Conservation (phyloP, 2,113 vertebrate species). For the Vulpes vulpes region DNA sequence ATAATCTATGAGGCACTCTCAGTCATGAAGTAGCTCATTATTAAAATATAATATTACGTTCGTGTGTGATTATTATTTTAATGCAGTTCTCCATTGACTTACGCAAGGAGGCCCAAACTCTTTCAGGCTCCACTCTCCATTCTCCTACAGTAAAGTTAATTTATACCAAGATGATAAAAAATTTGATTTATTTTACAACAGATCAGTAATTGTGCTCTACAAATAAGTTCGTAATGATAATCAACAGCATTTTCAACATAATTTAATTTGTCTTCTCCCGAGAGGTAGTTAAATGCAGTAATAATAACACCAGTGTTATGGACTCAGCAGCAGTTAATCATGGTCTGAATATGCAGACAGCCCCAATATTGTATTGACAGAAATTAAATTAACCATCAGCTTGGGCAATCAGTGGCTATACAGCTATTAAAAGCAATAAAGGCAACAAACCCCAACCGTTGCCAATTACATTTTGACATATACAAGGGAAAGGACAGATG, state of each 20-base stretch:
- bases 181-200: conserved; percentile 96
- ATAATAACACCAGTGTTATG: conserved; percentile 93
- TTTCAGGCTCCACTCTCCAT: conserved; percentile 84
- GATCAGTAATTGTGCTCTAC: conserved; percentile 95
- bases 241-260: conserved; percentile 95
- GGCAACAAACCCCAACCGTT: conserved; percentile 90
- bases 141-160: conserved; percentile 89
- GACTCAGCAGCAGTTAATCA: conserved; percentile 93
- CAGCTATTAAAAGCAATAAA: conserved; percentile 94
- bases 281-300: conserved; percentile 95
- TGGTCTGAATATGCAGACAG: conserved; percentile 93
- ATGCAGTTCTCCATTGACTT: conserved; percentile 86
- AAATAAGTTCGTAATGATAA: conserved; percentile 95
- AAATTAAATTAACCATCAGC: conserved; percentile 95
- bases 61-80: conserved; percentile 87
- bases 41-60: conserved; percentile 87
- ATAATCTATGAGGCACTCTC: conserved; percentile 82
- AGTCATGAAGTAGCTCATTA: conserved; percentile 86
- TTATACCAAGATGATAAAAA: conserved; percentile 94
- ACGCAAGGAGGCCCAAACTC: conserved; percentile 84
- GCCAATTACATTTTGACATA: conserved; percentile 92
- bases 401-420: conserved; percentile 92
- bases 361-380: conserved; percentile 95
- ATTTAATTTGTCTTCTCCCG: conserved; percentile 95
- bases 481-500: conserved; percentile 90